Percentiles rank a stretch among this genome's conserved stretches.
Conservation (phyloP, 2,888 invertebrate species). For the Piscicola geometra region DNA sequence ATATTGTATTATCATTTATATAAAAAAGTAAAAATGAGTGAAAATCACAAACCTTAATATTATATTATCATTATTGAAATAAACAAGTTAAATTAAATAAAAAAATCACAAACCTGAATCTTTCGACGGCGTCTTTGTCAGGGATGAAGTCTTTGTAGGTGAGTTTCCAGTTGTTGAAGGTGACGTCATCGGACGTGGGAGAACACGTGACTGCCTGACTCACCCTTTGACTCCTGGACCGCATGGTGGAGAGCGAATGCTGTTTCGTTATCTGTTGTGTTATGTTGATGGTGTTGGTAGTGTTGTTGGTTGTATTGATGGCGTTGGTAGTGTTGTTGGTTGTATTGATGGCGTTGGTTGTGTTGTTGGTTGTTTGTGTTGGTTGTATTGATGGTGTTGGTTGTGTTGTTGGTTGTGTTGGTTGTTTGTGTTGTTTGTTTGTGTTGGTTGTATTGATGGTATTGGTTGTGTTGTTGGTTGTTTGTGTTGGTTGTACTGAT, state of each 20-base stretch:
- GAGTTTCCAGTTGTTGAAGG: background rate
- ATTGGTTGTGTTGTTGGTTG: background rate
- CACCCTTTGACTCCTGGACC: background rate
- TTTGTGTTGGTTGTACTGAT: no score
- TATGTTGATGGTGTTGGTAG: background rate
- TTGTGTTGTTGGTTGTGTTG: background rate
- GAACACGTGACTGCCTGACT: background rate
- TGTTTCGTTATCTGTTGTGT: background rate
- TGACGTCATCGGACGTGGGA: background rate
- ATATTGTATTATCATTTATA: no score
- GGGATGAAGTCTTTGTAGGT: constrained; percentile 13
- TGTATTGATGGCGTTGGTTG: background rate
- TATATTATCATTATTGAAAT: no score
- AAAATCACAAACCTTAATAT: no score
- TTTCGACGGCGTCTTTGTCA: constrained; percentile 1
- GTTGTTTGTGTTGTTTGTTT: background rate
- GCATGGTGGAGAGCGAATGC: background rate
- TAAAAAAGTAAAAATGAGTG: no score
- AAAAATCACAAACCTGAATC: background rate
- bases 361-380: background rate
- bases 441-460: background rate
- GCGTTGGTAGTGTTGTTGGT: background rate
- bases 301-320: background rate
- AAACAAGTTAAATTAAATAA: no score
- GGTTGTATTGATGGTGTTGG: background rate